phyloP scores from a whole-genome alignment of 2,888 invertebrate species.

The Drosophila kanekoi region DNA sequence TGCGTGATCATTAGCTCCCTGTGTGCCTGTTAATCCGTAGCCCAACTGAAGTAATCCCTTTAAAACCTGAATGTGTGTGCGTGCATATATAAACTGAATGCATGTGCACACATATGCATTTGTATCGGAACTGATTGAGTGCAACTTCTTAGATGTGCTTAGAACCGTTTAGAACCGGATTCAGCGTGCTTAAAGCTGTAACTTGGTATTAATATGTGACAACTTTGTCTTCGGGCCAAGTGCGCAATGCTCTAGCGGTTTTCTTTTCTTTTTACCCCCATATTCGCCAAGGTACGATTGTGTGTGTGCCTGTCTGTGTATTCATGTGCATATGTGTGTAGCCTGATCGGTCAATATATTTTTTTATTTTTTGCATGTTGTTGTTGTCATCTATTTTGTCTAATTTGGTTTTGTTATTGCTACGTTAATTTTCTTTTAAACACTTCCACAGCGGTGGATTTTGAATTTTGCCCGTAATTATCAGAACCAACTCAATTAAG shows the following conservation, averaged over 20 bases:
- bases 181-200: constrained; percentile 48
- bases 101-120: constrained; percentile 5
- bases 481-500: constrained; percentile 59
- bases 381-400: constrained; percentile 39
- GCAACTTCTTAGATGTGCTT: constrained; percentile 59
- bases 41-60: constrained; percentile 15
- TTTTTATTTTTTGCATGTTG: constrained; percentile 55
- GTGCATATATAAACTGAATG: constrained; percentile 1
- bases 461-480: constrained; percentile 53
- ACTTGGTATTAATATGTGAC: constrained; percentile 62
- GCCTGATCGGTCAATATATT: constrained; percentile 43
- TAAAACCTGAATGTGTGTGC: constrained; percentile 7
- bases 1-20: constrained; percentile 7
- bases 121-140: constrained; percentile 46
- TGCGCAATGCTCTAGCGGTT: constrained; percentile 32
- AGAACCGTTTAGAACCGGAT: constrained; percentile 74
- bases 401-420: constrained; percentile 54
- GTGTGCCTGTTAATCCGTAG: neutral
- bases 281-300: constrained; percentile 19
- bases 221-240: constrained; percentile 65
- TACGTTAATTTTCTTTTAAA: constrained; percentile 66
- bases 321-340: constrained; percentile 30
- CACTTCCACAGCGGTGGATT: constrained; percentile 59
- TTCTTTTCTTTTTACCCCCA: constrained; percentile 23
- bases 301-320: constrained; percentile 11